phyloP scores from a whole-genome alignment of 2,113 vertebrate genomes.

The Falcunculus frontatus region DNA sequence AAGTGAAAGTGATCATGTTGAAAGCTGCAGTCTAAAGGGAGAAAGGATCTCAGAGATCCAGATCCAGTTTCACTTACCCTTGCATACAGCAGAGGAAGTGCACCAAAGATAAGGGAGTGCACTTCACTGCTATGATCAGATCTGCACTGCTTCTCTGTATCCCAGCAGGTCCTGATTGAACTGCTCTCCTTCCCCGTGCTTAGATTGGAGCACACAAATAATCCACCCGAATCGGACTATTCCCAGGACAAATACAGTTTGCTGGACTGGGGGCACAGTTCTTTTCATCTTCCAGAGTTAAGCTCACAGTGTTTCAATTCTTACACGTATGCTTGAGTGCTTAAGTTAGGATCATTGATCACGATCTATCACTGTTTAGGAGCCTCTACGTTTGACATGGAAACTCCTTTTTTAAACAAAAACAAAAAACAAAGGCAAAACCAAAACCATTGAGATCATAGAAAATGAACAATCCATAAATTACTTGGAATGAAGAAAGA shows the following conservation, averaged over 20 bases:
- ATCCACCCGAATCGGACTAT: background rate
- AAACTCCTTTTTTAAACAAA: background rate
- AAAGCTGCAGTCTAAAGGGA: background rate
- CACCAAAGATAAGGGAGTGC: background rate
- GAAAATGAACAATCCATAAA: background rate
- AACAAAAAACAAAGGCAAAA: background rate
- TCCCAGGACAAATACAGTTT: background rate
- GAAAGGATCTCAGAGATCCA: background rate
- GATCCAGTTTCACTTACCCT: background rate
- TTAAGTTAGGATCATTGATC: background rate
- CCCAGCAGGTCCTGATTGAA: background rate
- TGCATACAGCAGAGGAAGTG: background rate
- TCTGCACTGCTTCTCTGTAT: background rate
- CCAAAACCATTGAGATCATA: background rate
- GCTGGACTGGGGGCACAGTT: background rate
- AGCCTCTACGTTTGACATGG: fast-evolving
- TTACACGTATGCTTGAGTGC: background rate
- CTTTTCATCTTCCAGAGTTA: background rate
- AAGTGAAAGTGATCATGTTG: background rate
- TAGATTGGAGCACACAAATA: background rate
- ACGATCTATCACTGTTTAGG: background rate
- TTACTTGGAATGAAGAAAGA: background rate
- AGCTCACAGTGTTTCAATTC: background rate
- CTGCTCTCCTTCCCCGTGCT: background rate
- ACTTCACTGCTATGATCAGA: background rate